phyloP scores from a whole-genome alignment of 2,113 vertebrate species.

The Henicopernis longicauda region DNA sequence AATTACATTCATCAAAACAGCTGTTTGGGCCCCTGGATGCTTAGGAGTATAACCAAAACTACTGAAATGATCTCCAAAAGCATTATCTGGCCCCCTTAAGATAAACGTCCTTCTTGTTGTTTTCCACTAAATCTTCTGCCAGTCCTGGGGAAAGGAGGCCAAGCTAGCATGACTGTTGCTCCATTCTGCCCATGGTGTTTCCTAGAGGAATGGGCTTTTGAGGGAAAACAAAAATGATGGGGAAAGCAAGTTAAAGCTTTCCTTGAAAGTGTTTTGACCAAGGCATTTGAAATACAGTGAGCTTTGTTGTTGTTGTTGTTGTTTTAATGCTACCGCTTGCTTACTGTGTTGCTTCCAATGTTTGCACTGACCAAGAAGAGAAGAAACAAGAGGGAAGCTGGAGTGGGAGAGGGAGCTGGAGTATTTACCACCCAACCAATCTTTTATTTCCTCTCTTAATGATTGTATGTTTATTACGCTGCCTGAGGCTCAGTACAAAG shows the following conservation, averaged over 20 bases:
- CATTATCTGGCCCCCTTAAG: too few species aligned
- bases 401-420: background rate
- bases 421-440: constrained; percentile 35
- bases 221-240: background rate
- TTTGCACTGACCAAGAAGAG: background rate
- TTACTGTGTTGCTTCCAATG: constrained; percentile 10
- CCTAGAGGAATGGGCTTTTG: background rate
- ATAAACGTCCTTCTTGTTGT: background rate
- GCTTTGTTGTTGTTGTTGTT: background rate
- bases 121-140: background rate
- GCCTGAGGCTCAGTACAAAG: constrained; percentile 41
- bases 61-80: background rate
- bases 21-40: background rate
- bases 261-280: constrained; percentile 34
- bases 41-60: background rate
- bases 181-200: background rate
- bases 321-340: background rate
- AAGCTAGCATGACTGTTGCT: background rate
- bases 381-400: background rate
- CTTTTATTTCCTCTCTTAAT: constrained; percentile 53
- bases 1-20: background rate
- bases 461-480: constrained; percentile 45
- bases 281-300: background rate
- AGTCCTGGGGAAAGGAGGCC: background rate
- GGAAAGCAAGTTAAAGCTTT: constrained; percentile 17